phyloP scores from a whole-genome alignment of 1,140 invertebrate genomes.

The Ips typographus region DNA sequence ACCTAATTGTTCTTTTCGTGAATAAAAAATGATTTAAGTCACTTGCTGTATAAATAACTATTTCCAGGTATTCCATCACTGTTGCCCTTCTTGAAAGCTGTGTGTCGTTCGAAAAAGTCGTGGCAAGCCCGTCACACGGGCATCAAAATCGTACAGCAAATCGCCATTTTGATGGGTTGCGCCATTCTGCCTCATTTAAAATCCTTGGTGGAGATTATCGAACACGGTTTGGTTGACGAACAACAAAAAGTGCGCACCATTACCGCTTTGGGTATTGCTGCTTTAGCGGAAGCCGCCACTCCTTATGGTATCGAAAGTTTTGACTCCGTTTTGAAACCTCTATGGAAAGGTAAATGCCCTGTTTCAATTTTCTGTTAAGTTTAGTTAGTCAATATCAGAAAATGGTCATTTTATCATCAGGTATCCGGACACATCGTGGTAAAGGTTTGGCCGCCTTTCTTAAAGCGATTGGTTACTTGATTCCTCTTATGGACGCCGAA shows the following conservation, averaged over 20 bases:
- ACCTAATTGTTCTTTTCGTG: no score
- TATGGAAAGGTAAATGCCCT: conserved; percentile 80
- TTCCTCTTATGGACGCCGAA: conserved; percentile 99
- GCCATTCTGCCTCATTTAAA: conserved; percentile 98
- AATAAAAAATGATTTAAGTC: no score
- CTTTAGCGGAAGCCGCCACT: conserved; percentile 95
- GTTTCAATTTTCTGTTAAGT: background rate
- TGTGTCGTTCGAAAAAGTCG: conserved; percentile 98
- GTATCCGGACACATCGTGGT: conserved; percentile 94
- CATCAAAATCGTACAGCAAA: conserved; percentile 99
- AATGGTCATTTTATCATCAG: conserved; percentile 1
- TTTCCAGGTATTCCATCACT: conserved; percentile 85
- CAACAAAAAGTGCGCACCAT: conserved; percentile 95
- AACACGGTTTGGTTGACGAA: conserved; percentile 90
- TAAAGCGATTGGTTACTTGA: conserved; percentile 99
- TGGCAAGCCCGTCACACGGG: conserved; percentile 99
- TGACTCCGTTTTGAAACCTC: conserved; percentile 97
- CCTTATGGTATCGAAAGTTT: conserved; percentile 99
- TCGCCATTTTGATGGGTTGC: conserved; percentile 99
- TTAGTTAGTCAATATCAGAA: background rate
- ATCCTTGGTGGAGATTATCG: conserved; percentile 98
- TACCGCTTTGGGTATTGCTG: conserved; percentile 97
- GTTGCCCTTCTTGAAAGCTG: conserved; percentile 97
- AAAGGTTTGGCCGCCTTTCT: conserved; percentile 98
- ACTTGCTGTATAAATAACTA: background rate